These are phyloP conservation scores for Serrognathus titanus DNA, from an alignment of 2,888 invertebrate species.

Conservation along the genomic window DNA sequence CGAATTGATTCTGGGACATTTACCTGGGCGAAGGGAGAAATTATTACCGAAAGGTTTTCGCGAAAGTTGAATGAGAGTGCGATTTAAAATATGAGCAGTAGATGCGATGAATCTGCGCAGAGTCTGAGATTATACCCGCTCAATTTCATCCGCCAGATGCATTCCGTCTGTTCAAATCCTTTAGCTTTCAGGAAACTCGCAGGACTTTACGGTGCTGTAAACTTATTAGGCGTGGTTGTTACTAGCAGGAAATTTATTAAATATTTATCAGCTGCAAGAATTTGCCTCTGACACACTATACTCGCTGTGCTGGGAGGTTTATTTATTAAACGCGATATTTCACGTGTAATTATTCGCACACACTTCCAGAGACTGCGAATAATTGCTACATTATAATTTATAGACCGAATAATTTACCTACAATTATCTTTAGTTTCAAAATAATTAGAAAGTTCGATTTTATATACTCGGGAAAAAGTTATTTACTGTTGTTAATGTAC, in stretches of 20 bases:
- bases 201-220: constrained; percentile 13
- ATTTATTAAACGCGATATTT: not conserved
- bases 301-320: constrained; percentile 9
- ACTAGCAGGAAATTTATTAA: not conserved
- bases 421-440: too few species aligned
- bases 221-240: constrained; percentile 4
- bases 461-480: too few species aligned
- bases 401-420: too few species aligned
- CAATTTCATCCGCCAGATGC: constrained; percentile 34
- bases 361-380: too few species aligned
- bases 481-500: too few species aligned
- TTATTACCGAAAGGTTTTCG: too few species aligned
- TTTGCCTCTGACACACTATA: constrained; percentile 17
- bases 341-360: too few species aligned
- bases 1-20: too few species aligned
- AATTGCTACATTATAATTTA: too few species aligned
- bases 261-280: constrained; percentile 3
- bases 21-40: too few species aligned
- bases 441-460: too few species aligned
- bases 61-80: too few species aligned
- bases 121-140: constrained; percentile 24
- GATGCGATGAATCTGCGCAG: constrained; percentile 18
- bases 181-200: not conserved
- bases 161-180: constrained; percentile 6
- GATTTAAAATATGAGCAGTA: constrained; percentile 2